These are phyloP conservation scores for Opisthocomus hoazin DNA, from an alignment of 2,113 vertebrate genomes.

Conservation along the genomic window DNA sequence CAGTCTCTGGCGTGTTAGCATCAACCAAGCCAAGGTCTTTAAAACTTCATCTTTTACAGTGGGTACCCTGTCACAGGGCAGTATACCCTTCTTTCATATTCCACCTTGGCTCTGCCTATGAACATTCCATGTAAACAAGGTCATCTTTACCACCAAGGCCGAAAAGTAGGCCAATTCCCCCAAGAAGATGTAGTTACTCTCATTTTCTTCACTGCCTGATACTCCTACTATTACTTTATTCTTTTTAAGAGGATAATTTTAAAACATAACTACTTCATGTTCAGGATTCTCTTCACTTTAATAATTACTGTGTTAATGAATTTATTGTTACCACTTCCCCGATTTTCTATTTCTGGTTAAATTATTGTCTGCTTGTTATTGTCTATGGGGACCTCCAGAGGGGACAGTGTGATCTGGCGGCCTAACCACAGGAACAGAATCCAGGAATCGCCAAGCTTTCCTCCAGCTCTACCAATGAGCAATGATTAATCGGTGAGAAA, in stretches of 20 bases:
- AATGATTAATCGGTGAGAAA: background rate
- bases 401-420: conserved; percentile 6
- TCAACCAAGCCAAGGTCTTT: background rate
- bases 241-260: conserved; percentile 14
- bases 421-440: conserved; percentile 43
- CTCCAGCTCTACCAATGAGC: background rate
- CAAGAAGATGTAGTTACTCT: conserved; percentile 33
- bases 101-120: background rate
- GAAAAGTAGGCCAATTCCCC: conserved; percentile 49
- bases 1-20: background rate
- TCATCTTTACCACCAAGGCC: conserved; percentile 51
- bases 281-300: conserved; percentile 16
- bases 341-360: conserved; percentile 54
- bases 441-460: conserved; percentile 20
- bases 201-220: conserved; percentile 1
- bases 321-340: conserved; percentile 56
- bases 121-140: background rate
- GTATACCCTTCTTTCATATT: background rate
- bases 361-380: conserved; percentile 57
- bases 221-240: background rate
- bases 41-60: background rate
- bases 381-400: conserved; percentile 39
- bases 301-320: conserved; percentile 37
- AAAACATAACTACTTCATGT: background rate
- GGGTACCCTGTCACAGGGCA: background rate